phyloP scores from a whole-genome alignment of 2,113 vertebrate genomes.

The Beaufortia kweichowensis region DNA sequence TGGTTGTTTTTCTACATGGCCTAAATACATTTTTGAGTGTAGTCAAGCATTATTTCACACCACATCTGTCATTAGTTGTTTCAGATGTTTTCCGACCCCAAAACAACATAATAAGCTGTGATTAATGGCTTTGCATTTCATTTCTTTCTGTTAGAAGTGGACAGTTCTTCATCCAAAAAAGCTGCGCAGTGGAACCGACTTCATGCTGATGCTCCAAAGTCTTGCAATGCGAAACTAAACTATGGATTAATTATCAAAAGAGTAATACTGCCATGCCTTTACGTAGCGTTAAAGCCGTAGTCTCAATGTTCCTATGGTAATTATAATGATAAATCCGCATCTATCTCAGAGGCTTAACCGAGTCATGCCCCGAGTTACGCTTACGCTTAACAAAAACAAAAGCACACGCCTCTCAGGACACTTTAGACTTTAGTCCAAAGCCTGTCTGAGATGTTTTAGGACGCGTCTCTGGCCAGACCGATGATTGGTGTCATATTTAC shows the following conservation, averaged over 20 bases:
- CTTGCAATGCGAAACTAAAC: not conserved
- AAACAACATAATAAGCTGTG: too few relatives aligned
- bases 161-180: not conserved
- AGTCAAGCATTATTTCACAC: not conserved
- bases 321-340: constrained; percentile 20
- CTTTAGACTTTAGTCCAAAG: not conserved
- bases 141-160: not conserved
- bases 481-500: constrained; percentile 52
- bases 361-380: constrained; percentile 22
- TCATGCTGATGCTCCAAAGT: not conserved
- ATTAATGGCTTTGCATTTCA: too few relatives aligned
- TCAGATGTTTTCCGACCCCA: not conserved
- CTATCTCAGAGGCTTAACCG: not conserved
- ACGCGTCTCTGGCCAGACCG: constrained; percentile 33
- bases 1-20: too few relatives aligned
- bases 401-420: not conserved
- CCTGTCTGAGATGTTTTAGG: not conserved
- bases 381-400: constrained; percentile 14
- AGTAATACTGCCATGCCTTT: not conserved
- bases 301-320: not conserved
- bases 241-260: not conserved
- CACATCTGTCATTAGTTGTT: not conserved
- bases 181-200: not conserved
- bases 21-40: too few relatives aligned
- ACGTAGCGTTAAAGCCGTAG: not conserved